These are phyloP conservation scores for Setipinna tenuifilis DNA, from an alignment of 2,797 vertebrate species.

Conservation along the genomic window DNA sequence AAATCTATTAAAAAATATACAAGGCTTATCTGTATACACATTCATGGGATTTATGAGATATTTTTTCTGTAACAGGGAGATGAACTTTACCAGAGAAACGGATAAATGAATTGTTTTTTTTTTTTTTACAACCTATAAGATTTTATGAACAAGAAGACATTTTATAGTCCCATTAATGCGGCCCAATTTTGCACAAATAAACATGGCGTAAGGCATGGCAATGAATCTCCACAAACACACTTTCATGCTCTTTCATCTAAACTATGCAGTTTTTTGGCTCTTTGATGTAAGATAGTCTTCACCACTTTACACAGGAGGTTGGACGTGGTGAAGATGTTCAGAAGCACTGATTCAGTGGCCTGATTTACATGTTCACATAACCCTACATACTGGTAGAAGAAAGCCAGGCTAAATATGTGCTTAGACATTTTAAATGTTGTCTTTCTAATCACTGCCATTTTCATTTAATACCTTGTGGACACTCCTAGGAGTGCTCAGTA, in stretches of 20 bases:
- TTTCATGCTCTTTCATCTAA: conserved; percentile 34
- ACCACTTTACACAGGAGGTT: conserved; percentile 35
- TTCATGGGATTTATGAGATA: background rate
- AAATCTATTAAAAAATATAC: conserved; percentile 18
- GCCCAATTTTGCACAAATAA: conserved; percentile 39
- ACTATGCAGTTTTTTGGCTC: conserved; percentile 33
- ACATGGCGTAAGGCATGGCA: conserved; percentile 29
- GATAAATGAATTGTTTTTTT: background rate
- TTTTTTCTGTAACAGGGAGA: background rate
- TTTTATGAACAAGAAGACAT: conserved; percentile 13
- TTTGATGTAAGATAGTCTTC: conserved; percentile 36
- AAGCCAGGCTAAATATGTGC: background rate
- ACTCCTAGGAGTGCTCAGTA: background rate
- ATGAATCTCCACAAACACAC: conserved; percentile 48
- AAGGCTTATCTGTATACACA: background rate
- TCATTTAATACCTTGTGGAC: background rate
- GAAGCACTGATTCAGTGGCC: conserved; percentile 24
- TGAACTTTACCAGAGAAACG: background rate
- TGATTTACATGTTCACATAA: conserved; percentile 23
- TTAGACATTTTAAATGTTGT: background rate
- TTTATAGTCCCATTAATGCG: conserved; percentile 40
- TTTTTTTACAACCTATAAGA: conserved; percentile 24
- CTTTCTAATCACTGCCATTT: background rate
- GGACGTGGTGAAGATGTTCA: conserved; percentile 32
- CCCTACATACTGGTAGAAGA: background rate